Evolutionary conservation across 1,140 invertebrate genomes (phyloP), one percentile per base, ranked within the genome.

Genomic region (Harpegnathos saltator): DNA sequence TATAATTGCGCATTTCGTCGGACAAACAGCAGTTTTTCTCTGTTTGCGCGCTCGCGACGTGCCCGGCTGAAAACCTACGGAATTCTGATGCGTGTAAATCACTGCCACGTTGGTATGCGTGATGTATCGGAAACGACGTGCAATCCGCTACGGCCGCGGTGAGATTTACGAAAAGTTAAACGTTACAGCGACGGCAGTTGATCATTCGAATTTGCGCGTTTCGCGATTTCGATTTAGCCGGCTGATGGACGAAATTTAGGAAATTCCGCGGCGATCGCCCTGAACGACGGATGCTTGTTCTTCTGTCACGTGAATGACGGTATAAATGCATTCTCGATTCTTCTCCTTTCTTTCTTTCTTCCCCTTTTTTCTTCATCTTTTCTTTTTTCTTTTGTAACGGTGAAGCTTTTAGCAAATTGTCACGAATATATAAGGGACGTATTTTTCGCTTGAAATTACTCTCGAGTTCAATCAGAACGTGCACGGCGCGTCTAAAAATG

Each of bases 41-140:
- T 78, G 33, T 78, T 69, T 78, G 52, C 17, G 52, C 17, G 7
- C 50, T 56, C 56, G 15, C 63, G 22, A 78, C 33, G 17, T 78
- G 75, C 75, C 56, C 22, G 2, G 22, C 24, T 69, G 63, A 11
- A 68, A 78, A 69, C 14, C 14, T 54, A 78, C 22, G 3, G 29
- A 22, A 78, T 38, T 68, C 62, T 56, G 74, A 78, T 77, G 22
- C 11, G 50, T 65, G 74, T 68, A 78, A 68, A 78, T 78, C 17
- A 78, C 29, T 33, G 48, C 29, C 19, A 65, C 15, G 48, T 54
- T 66, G 58, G 24, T 75, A 33, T 63, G 48, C 73, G 38, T 71
- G 24, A 71, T 54, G 26, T 54, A 56, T 78, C 50, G 22, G 17
- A 19, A 78, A 15, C 33, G 22, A n/a, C 19, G 56, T 29, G 33